phyloP scores from a whole-genome alignment of 1,140 invertebrate genomes.

The Pristionchus pacificus region DNA sequence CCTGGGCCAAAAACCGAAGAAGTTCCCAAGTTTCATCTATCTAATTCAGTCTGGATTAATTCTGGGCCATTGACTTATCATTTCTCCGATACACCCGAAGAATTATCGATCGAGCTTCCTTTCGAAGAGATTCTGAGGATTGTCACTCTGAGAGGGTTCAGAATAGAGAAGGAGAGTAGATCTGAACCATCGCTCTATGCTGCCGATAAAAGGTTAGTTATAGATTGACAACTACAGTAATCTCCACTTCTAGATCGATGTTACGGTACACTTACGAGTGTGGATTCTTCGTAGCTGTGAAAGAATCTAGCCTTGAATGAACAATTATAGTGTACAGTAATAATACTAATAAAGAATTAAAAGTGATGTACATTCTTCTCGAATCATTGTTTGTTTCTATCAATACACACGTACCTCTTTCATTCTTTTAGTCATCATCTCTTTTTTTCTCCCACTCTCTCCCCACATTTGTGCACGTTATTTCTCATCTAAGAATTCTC shows the following conservation, averaged over 20 bases:
- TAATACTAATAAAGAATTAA: too few species aligned
- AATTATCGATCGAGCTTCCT: background rate
- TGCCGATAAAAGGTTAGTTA: too few species aligned
- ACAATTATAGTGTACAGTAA: too few species aligned
- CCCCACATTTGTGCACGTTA: too few species aligned
- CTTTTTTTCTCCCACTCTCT: too few species aligned
- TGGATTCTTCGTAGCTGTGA: background rate
- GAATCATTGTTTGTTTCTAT: too few species aligned
- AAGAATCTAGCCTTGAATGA: too few species aligned
- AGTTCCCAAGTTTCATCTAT: background rate
- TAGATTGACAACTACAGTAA: too few species aligned
- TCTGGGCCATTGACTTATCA: background rate
- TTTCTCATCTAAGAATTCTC: too few species aligned
- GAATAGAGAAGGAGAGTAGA: background rate
- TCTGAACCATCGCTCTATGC: constrained; percentile 7
- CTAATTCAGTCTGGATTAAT: background rate
- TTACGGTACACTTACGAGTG: background rate
- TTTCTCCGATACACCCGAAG: background rate
- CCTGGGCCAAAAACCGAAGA: background rate
- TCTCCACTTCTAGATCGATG: background rate
- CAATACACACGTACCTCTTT: too few species aligned
- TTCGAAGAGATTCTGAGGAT: background rate
- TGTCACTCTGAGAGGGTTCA: background rate
- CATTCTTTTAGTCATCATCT: too few species aligned
- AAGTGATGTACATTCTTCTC: too few species aligned